A percentile compares a stretch with the other conserved stretches of the same genome.
These are phyloP conservation scores for Pan paniscus DNA, from an alignment of 2,113 vertebrate species.

Conservation along the genomic window DNA sequence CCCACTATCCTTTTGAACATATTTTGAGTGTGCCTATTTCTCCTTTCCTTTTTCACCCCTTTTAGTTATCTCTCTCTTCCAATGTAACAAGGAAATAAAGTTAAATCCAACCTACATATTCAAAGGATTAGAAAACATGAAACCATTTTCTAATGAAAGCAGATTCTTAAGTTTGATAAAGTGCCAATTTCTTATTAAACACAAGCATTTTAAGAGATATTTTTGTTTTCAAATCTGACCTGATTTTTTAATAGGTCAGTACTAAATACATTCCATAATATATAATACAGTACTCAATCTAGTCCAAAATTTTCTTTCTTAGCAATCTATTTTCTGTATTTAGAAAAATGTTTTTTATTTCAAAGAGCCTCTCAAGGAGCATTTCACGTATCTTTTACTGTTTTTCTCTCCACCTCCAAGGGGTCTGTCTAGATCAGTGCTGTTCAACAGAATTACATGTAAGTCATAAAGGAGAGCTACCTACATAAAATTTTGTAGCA, in stretches of 20 bases:
- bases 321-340: background rate
- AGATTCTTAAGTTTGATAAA: background rate
- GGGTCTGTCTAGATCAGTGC: background rate
- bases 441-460: background rate
- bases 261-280: too few relatives aligned
- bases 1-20: background rate
- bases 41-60: background rate
- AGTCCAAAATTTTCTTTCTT: background rate
- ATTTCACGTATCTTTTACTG: background rate
- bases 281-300: background rate
- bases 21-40: background rate
- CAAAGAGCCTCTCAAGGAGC: background rate
- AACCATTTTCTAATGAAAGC: background rate
- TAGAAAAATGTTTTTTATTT: background rate
- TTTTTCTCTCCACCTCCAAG: background rate
- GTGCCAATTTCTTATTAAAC: background rate
- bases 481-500: background rate
- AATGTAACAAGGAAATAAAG: background rate
- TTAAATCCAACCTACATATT: background rate
- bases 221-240: constrained; percentile 24
- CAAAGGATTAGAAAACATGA: background rate
- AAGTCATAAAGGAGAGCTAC: background rate
- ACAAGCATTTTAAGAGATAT: background rate
- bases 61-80: background rate
- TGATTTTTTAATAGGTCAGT: background rate